Base-by-base conservation (phyloP, 2,888 invertebrate species). In the Cataglyphis cursor region DNA sequence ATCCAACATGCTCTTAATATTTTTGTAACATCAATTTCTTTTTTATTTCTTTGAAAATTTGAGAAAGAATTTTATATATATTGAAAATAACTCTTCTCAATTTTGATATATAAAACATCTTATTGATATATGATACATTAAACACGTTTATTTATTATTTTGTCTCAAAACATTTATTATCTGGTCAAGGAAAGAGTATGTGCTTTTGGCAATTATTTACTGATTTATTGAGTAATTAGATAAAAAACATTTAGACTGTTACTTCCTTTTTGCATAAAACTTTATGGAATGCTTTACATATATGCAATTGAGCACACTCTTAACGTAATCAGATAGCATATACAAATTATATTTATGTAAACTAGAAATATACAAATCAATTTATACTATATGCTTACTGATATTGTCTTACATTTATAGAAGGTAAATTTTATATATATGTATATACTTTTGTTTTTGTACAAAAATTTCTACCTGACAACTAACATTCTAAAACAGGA, bases 381-480 rank as follows among this genome's bases (percentile, higher is more conserved):
- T 70, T 70, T 76, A 41, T 41, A 57, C 35, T 59, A 59, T 51
- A n/a, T 51, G 31, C 78, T 78, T 78, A 70, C 15, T 12, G n/a
- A 41, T 68, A 48, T n/a, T 54, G 62, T 70, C 21, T 81, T 80
- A 83, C 76, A 83, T 82, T 86, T 80, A 82, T 81, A 82, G 28
- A 64, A 81, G 75, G 82, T 65, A 88, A 90, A 85, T 81, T 74
- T 28, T 61, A 59, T 57, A 31, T 64, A 80, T 15, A 48, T n/a
- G 6, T 8, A 48, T 1, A 18, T 18, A 48, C 1, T n/a, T 51
- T 18, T 48, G 18, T 51, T 72, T 82, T 80, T 84, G 78, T 86
- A 86, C 85, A 80, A 75, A 84, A 76, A 82, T 81, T 80, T 75
- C 44, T 51, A 51, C n/a, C 15, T 31, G 41, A 66, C 15, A 12